Conservation (phyloP, 2,113 vertebrate genomes). For the Hiodon alosoides region DNA sequence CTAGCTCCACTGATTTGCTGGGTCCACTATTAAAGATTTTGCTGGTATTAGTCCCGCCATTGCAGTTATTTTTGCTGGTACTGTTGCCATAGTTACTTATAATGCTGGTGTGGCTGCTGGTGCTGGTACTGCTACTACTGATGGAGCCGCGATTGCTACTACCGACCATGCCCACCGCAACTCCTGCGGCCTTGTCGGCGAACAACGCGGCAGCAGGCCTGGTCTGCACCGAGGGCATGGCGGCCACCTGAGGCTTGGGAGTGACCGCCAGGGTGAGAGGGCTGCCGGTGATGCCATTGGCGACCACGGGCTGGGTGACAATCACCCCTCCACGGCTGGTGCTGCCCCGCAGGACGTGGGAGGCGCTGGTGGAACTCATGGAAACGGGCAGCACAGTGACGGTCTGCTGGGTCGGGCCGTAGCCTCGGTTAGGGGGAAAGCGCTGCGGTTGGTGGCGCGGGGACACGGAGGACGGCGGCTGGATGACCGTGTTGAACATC, state of each 20-base stretch:
- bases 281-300: constrained; percentile 71
- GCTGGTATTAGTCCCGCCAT: constrained; percentile 46
- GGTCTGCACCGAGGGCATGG: constrained; percentile 61
- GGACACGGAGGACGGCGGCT: constrained; percentile 59
- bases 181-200: constrained; percentile 50
- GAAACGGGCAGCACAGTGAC: constrained; percentile 72
- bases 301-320: constrained; percentile 72
- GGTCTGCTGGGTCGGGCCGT: constrained; percentile 61
- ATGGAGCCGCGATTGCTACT: constrained; percentile 26
- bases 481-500: constrained; percentile 96
- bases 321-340: constrained; percentile 68
- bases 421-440: constrained; percentile 35
- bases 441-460: constrained; percentile 49
- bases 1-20: constrained; percentile 26
- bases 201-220: constrained; percentile 51
- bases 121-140: constrained; percentile 54
- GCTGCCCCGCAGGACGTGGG: constrained; percentile 72
- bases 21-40: constrained; percentile 44
- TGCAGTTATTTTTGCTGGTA: constrained; percentile 24
- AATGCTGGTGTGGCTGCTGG: constrained; percentile 55
- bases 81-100: constrained; percentile 36
- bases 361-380: constrained; percentile 66
- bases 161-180: constrained; percentile 45
- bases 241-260: constrained; percentile 56
- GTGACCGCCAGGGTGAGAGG: constrained; percentile 70